Evolutionary conservation across 2,113 vertebrate species (phyloP).

Genomic region (Cyphomyrus discorhynchus): DNA sequence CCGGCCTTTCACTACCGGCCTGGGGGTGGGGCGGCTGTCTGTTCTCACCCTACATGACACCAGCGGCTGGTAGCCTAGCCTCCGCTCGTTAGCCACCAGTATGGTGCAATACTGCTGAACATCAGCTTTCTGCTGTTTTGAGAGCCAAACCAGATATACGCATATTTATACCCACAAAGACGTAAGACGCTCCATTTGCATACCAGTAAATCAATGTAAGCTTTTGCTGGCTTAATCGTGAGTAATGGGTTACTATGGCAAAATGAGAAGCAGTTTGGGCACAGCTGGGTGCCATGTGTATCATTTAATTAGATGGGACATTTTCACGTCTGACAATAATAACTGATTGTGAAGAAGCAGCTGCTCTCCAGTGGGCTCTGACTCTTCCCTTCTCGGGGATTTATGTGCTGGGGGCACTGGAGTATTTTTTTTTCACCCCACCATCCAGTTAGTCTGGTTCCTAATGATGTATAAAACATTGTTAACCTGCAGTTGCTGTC

Average conservation of each 20-base stretch:
- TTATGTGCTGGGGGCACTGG: not conserved
- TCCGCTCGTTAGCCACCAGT: not conserved
- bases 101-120: not conserved
- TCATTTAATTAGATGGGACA: not conserved
- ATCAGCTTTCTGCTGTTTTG: not conserved
- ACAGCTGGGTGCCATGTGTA: not conserved
- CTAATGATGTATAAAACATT: not conserved
- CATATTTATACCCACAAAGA: not conserved
- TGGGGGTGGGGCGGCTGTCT: not conserved
- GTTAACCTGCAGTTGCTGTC: not conserved
- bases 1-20: not conserved
- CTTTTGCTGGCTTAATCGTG: not conserved
- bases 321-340: not conserved
- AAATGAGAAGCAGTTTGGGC: not conserved
- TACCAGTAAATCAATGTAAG: not conserved
- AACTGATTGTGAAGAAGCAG: not conserved
- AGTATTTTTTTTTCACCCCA: slow-evolving; percentile 5
- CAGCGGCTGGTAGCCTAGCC: not conserved
- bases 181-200: not conserved
- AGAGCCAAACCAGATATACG: too few species aligned
- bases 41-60: not conserved
- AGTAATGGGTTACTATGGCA: not conserved
- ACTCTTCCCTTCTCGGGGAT: not conserved
- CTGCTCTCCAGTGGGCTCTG: not conserved
- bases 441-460: not conserved